Evolutionary conservation across 30 jellyfish, hydroid and myxozoan genomes (phyloP).

Genomic region (Chrysaora quinquecirrha): DNA sequence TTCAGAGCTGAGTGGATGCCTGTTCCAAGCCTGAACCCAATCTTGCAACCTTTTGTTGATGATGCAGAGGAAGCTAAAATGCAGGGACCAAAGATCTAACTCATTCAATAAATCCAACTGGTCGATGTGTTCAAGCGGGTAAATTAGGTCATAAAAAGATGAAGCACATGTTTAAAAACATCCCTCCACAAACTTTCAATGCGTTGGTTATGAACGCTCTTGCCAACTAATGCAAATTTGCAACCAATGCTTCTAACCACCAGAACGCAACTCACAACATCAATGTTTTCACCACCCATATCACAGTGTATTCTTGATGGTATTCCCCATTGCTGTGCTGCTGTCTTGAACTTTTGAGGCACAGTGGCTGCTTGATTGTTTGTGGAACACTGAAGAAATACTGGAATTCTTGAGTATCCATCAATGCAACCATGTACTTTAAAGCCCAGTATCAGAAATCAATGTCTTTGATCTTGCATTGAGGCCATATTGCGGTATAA

Average conservation of each 20-base stretch:
- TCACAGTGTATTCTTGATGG: conserved; percentile 41
- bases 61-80: conserved; percentile 6
- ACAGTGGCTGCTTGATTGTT: conserved; percentile 40
- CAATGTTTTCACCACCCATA: conserved; percentile 49
- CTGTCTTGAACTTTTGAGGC: background rate
- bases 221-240: conserved; percentile 62
- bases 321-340: conserved; percentile 39
- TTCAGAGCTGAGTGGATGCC: conserved; percentile 37
- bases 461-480: conserved; percentile 25
- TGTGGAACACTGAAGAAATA: conserved; percentile 25
- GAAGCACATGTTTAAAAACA: conserved; percentile 36
- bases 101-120: conserved; percentile 60
- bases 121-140: conserved; percentile 56
- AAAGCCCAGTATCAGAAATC: conserved; percentile 41
- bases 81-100: conserved; percentile 26
- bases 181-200: conserved; percentile 49
- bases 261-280: conserved; percentile 31
- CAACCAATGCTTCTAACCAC: conserved; percentile 47
- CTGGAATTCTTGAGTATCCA: conserved; percentile 39
- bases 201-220: conserved; percentile 75
- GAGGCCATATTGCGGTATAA: conserved; percentile 25
- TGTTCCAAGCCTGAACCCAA: conserved; percentile 36
- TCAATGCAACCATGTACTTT: conserved; percentile 63
- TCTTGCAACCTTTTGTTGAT: conserved; percentile 21
- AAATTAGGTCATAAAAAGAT: conserved; percentile 49